phyloP scores from a whole-genome alignment of 2,888 invertebrate species.

The Dichetophora obliterata region DNA sequence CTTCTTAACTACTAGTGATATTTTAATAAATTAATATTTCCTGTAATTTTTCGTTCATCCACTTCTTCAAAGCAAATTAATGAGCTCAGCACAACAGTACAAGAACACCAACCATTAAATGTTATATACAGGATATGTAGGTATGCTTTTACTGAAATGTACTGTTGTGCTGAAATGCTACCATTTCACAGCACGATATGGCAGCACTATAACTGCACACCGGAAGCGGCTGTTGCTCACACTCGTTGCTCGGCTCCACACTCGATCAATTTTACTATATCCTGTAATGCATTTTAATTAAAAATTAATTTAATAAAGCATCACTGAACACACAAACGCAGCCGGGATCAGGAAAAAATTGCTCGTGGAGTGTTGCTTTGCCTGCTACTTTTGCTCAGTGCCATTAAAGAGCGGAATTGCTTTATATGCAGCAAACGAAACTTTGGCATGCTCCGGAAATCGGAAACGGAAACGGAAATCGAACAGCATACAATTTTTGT shows the following conservation, averaged over 20 bases:
- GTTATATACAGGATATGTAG: neutral
- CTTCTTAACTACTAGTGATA: no score
- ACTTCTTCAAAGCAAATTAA: neutral
- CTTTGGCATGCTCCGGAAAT: neutral
- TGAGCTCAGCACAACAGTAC: neutral
- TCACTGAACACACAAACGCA: no score
- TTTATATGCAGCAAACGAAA: neutral
- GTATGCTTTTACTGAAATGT: neutral
- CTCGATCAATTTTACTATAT: constrained; percentile 28
- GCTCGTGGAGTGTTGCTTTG: neutral
- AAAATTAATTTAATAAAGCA: constrained; percentile 18
- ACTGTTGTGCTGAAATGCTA: neutral
- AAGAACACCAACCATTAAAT: neutral
- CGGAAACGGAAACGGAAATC: constrained; percentile 8
- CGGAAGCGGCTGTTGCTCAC: neutral
- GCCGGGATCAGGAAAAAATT: neutral
- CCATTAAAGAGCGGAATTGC: neutral
- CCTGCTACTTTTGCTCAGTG: neutral
- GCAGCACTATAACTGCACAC: constrained; percentile 5
- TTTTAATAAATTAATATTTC: no score
- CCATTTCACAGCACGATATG: neutral
- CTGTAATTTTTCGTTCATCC: neutral
- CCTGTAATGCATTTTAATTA: constrained; percentile 34
- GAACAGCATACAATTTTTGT: neutral
- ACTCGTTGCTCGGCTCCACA: no score